Conservation (phyloP, 2,888 invertebrate species). For the Hemithea aestivaria region DNA sequence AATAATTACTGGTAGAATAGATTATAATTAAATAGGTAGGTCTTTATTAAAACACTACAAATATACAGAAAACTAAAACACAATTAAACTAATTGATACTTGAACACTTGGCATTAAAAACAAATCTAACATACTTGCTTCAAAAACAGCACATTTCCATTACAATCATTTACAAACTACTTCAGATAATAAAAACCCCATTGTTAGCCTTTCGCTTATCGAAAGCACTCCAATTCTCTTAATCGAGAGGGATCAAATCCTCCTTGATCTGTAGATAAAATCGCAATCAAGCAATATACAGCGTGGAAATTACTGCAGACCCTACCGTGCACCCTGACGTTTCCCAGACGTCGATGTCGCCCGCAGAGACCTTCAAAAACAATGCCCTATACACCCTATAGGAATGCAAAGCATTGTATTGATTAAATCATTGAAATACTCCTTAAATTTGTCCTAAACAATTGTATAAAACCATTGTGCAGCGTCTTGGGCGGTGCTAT, state of each 20-base stretch:
- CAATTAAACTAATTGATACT: too few relatives aligned
- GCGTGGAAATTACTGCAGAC: conserved; percentile 56
- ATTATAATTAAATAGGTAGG: too few relatives aligned
- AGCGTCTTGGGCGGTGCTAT: conserved; percentile 65
- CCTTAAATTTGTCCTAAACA: conserved; percentile 54
- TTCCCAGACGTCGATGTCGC: conserved; percentile 54
- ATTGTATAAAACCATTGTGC: conserved; percentile 54
- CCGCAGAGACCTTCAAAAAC: conserved; percentile 62
- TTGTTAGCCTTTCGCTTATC: conserved; percentile 34
- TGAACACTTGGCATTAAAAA: too few relatives aligned
- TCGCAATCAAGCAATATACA: conserved; percentile 70
- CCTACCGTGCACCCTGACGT: conserved; percentile 60
- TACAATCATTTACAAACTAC: conserved; percentile 5
- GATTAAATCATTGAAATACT: conserved; percentile 74
- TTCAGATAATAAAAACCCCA: conserved; percentile 36
- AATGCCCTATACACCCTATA: conserved; percentile 67
- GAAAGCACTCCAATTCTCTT: conserved; percentile 24
- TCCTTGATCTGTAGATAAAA: conserved; percentile 68
- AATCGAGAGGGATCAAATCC: conserved; percentile 56
- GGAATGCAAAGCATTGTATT: conserved; percentile 73
- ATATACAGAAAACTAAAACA: too few relatives aligned
- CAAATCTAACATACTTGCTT: neutral
- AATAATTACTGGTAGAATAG: too few relatives aligned
- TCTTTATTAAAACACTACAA: too few relatives aligned
- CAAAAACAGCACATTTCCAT: neutral